phyloP scores from a whole-genome alignment of 2,797 vertebrate species.

The Chromobotia macracanthus region DNA sequence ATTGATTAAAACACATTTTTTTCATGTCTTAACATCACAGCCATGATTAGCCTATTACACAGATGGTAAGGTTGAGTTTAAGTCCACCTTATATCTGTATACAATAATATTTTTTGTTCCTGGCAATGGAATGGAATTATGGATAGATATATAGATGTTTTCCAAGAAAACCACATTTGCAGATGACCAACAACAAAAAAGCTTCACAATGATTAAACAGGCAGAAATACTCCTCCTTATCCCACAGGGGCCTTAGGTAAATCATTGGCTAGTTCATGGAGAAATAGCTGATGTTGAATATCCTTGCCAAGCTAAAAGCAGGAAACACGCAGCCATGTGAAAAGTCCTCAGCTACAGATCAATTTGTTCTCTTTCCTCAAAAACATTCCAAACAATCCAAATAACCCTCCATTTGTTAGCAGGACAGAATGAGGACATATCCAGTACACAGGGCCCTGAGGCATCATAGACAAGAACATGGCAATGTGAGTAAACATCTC shows the following conservation, averaged over 20 bases:
- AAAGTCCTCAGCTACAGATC: conserved; percentile 22
- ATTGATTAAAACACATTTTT: too few species aligned
- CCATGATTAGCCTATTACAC: too few species aligned
- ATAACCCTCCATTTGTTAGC: not conserved
- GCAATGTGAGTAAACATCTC: conserved; percentile 6
- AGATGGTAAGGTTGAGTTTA: too few species aligned
- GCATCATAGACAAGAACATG: not conserved
- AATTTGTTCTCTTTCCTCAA: not conserved
- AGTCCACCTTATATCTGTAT: too few species aligned
- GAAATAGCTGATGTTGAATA: conserved; percentile 34
- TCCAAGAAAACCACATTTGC: conserved; percentile 16
- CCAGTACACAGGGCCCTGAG: not conserved
- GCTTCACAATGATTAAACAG: conserved; percentile 27
- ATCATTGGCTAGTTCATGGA: conserved; percentile 37
- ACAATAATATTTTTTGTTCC: too few species aligned
- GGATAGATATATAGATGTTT: conserved; percentile 9
- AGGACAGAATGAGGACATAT: not conserved
- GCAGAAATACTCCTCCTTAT: conserved; percentile 32
- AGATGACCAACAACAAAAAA: conserved; percentile 28
- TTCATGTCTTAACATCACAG: too few species aligned
- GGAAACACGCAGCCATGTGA: conserved; percentile 36
- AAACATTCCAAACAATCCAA: not conserved
- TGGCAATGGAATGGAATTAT: not conserved
- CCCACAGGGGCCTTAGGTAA: conserved; percentile 38
- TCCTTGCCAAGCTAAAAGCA: conserved; percentile 4